Evolutionary conservation across 2,888 invertebrate species (phyloP).

Genomic region (Unio pictorum): DNA sequence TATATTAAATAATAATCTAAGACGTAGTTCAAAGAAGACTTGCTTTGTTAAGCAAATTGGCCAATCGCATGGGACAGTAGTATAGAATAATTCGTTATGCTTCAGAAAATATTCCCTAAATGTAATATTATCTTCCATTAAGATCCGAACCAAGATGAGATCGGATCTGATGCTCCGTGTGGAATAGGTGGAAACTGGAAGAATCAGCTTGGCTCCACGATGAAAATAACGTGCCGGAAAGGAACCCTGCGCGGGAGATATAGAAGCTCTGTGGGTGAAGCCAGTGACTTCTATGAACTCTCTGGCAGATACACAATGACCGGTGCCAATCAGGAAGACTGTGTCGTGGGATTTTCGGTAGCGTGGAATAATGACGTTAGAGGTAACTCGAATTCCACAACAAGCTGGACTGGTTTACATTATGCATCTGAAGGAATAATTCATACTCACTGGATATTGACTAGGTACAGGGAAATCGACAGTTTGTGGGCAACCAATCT

Average conservation of each 20-base stretch:
- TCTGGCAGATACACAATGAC: slow-evolving; percentile 12
- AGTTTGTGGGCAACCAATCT: slow-evolving; percentile 3
- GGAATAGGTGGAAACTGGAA: slow-evolving; percentile 12
- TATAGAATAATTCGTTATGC: too few relatives aligned
- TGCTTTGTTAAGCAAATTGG: too few relatives aligned
- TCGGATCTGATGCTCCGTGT: background rate
- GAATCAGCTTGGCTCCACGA: slow-evolving; percentile 10
- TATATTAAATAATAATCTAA: too few relatives aligned
- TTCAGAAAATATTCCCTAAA: too few relatives aligned
- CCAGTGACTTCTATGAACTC: slow-evolving; percentile 5
- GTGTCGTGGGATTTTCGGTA: slow-evolving; percentile 7
- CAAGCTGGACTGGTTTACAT: slow-evolving; percentile 9
- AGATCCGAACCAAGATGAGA: too few relatives aligned
- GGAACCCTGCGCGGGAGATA: slow-evolving; percentile 11
- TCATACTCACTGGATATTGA: slow-evolving; percentile 8
- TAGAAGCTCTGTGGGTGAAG: slow-evolving; percentile 9
- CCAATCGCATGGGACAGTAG: too few relatives aligned
- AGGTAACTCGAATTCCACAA: slow-evolving; percentile 12
- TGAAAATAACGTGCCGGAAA: slow-evolving; percentile 3
- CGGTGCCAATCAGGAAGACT: slow-evolving; percentile 1
- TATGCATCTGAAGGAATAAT: slow-evolving; percentile 3
- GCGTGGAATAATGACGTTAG: slow-evolving; percentile 9
- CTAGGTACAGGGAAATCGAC: background rate
- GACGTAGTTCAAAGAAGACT: too few relatives aligned
- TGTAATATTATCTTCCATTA: too few relatives aligned